Percentiles rank a stretch among this genome's conserved stretches.
These are phyloP conservation scores for Tauraco hartlaubi DNA, from an alignment of 2,797 vertebrate species.

Conservation along the genomic window DNA sequence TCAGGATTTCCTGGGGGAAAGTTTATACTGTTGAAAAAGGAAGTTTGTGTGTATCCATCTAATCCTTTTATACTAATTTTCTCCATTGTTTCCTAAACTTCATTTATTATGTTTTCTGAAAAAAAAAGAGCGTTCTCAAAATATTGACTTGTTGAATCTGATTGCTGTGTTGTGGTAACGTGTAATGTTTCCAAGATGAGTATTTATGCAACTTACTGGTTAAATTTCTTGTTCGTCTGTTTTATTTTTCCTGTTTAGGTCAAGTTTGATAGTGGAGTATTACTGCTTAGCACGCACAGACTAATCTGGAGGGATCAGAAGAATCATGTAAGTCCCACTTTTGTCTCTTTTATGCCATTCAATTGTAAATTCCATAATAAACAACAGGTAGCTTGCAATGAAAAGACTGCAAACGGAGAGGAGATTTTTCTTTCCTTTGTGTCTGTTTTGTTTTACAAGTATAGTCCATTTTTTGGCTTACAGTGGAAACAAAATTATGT, in stretches of 20 bases:
- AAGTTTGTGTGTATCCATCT: conserved; percentile 18
- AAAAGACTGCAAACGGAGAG: accelerated
- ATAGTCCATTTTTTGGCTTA: background rate
- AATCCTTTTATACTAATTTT: background rate
- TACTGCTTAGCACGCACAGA: conserved; percentile 93
- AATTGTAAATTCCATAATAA: background rate
- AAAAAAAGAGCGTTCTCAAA: background rate
- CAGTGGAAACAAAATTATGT: background rate
- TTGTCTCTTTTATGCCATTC: background rate
- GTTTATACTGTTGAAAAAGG: background rate
- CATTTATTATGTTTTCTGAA: background rate
- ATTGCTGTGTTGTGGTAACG: background rate
- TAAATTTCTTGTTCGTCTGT: background rate
- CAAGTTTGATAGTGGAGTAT: conserved; percentile 90
- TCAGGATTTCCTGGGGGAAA: conserved; percentile 14
- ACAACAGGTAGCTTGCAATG: background rate
- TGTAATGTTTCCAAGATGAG: background rate
- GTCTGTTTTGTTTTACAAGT: background rate
- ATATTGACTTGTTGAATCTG: background rate
- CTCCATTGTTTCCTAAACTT: background rate
- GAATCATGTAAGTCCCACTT: conserved; percentile 87
- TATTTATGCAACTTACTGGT: background rate
- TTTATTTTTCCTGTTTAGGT: conserved; percentile 79
- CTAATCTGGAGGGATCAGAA: conserved; percentile 96
- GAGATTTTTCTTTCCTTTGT: background rate